Evolutionary conservation across 1,140 invertebrate species (phyloP), one percentile per base, ranked within the genome.

Genomic region (Magallana ariakensis): DNA sequence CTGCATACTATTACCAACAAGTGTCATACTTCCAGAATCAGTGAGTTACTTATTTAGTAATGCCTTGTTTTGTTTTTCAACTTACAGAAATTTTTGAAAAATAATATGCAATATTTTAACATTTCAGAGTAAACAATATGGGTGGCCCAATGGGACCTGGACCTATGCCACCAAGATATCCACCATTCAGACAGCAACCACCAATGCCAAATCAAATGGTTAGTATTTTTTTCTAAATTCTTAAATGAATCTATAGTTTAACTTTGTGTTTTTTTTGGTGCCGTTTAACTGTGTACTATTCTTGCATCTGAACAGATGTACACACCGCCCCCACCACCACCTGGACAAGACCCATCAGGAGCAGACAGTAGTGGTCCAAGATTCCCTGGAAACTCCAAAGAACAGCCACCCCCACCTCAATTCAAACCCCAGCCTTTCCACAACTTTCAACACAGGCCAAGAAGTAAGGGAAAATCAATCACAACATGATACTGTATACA

Each of bases 381-480:
- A n/a, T 54, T 16, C 54, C 33, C 15, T 5, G 46, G 46, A 46
- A 85, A 11, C 15, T 53, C 33, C 9, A 15, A 85, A 1, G 13
- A 66, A 55, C 60, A 46, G 6, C 60, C 60, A 9, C 53, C 84
- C 16, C 62, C 62, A 10, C 82, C 19, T 16, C 60, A 60, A 85
- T 33, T 46, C 1, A 60, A 58, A 60, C 87, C 57, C 10, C 55
- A 75, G 16, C 83, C 84, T 70, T 55, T 54, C 5, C 7, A n/a
- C 46, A 82, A 56, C 9, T 87, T 86, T 46, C 86, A 87, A 58
- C 87, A 87, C 80, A 87, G 86, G 84, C 86, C 85, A 84, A 89
- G 85, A 80, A 75, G 85, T 89, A 87, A 80, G 82, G 33, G 5
- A 46, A 46, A 46, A 46, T 46, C 33, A 46, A 46, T 46, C 33